Evolutionary conservation across 1,140 invertebrate genomes (phyloP), one percentile per base, ranked within the genome.

Genomic region (Trachymyrmex cornetzi): DNA sequence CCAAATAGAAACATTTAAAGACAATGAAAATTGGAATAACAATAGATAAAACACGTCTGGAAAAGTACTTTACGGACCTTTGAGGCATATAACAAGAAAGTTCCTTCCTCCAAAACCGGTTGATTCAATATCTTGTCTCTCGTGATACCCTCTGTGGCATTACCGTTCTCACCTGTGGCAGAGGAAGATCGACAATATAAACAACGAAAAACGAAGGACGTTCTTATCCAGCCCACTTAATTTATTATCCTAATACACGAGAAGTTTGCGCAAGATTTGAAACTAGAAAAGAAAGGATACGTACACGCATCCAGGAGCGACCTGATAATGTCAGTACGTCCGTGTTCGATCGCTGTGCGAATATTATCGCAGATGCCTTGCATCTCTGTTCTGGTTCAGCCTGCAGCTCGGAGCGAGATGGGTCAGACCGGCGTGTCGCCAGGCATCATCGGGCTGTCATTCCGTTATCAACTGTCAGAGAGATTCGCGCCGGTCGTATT

Each of bases 301-400:
- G 94, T 96, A 96, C 96, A 96, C 77, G 96, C 96, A 67, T 96
- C 96, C 30, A 97, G 92, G 27, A 97, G 94, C 44, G 96, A 95
- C 88, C 96, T 95, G 34, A 97, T 95, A 86, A 97, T 96, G 92
- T 97, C 97, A 19, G 96, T 96, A 85, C 96, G 95, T 24, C 96
- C 96, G 88, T 95, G 95, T 88, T 96, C 95, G 71, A 97, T 96
- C 53, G 96, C 96, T 79, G 94, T 95, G 88, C 95, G 95, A 85
- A 97, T 94, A 91, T 95, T 95, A 93, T 96, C 92, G 92, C 94
- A 94, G 93, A 96, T 93, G 85, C 95, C 95, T 94, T 95, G 94
- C 95, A 95, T 95, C 81, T 92, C 90, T 91, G 79, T 50, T 87
- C 75, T 2, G 53, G 7, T 81, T 86, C 22, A n/a, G n/a, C n/a